Evolutionary conservation across 2,797 vertebrate species (phyloP).

Genomic region (Poeciliopsis gracilis): DNA sequence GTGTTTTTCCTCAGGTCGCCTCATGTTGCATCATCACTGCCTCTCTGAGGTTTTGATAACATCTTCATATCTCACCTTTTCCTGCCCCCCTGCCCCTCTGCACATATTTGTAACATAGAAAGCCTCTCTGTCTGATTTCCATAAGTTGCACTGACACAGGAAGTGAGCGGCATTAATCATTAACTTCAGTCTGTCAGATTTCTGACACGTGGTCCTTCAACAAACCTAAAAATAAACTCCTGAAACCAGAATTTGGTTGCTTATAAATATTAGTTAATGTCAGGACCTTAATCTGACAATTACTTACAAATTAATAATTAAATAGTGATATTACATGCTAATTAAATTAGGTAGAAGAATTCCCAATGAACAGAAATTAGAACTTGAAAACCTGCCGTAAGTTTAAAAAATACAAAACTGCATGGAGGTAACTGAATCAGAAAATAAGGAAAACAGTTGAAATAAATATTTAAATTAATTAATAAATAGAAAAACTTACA

Average conservation of each 20-base stretch:
- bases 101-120: slow-evolving; percentile 1
- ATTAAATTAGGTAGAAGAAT: not conserved
- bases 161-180: slow-evolving; percentile 13
- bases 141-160: slow-evolving; percentile 4
- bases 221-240: not conserved
- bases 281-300: not conserved
- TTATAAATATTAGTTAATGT: not conserved
- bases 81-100: not conserved
- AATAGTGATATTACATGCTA: not conserved
- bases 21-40: slow-evolving; percentile 9
- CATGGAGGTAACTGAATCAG: not conserved
- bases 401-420: not conserved
- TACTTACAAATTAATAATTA: not conserved
- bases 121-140: slow-evolving; percentile 9
- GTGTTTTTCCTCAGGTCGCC: not conserved
- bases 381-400: not conserved
- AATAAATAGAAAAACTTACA: not conserved
- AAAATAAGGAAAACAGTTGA: not conserved
- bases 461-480: not conserved
- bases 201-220: not conserved
- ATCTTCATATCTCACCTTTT: slow-evolving; percentile 17
- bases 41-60: slow-evolving; percentile 5
- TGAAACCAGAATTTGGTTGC: not conserved
- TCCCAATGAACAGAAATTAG: not conserved
- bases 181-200: slow-evolving; percentile 11